Evolutionary conservation across 2,888 invertebrate species (phyloP).

Genomic region (Pycnomerus fuliginosus): DNA sequence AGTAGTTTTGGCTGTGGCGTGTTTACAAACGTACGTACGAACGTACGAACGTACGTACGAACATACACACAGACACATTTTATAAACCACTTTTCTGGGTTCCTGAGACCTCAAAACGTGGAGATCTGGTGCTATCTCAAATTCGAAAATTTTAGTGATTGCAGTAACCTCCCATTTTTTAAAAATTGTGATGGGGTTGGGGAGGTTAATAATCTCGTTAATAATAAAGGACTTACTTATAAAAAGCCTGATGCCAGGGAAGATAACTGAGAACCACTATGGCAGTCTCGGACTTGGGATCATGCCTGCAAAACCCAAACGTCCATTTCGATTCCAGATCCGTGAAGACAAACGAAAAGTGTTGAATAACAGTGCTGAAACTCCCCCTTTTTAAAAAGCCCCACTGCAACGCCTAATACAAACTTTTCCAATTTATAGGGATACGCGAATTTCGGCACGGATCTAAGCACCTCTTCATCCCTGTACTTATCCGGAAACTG

Average conservation of each 20-base stretch:
- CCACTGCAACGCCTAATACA: no score
- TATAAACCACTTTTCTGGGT: no score
- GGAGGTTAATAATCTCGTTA: not conserved
- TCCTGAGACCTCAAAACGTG: no score
- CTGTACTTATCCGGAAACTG: constrained; percentile 82
- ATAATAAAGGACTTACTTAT: constrained; percentile 64
- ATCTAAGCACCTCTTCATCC: constrained; percentile 81
- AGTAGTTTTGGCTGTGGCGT: no score
- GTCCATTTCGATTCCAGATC: constrained; percentile 94
- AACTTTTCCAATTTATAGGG: constrained; percentile 80
- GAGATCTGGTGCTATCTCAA: no score
- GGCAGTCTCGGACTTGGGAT: constrained; percentile 85
- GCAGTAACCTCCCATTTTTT: no score
- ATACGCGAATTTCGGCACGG: constrained; percentile 90
- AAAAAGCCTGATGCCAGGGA: constrained; percentile 97
- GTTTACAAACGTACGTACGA: no score
- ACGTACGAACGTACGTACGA: no score
- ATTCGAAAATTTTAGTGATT: no score
- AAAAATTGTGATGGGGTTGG: no score
- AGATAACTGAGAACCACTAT: constrained; percentile 83
- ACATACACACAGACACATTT: no score
- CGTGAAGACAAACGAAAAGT: constrained; percentile 96
- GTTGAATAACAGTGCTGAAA: constrained; percentile 78
- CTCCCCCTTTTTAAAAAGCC: no score
- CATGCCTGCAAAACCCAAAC: constrained; percentile 96